Percentiles rank a stretch among this genome's conserved stretches.
These are phyloP conservation scores for Sthenelais limicola DNA, from an alignment of 2,888 invertebrate species.

Conservation along the genomic window DNA sequence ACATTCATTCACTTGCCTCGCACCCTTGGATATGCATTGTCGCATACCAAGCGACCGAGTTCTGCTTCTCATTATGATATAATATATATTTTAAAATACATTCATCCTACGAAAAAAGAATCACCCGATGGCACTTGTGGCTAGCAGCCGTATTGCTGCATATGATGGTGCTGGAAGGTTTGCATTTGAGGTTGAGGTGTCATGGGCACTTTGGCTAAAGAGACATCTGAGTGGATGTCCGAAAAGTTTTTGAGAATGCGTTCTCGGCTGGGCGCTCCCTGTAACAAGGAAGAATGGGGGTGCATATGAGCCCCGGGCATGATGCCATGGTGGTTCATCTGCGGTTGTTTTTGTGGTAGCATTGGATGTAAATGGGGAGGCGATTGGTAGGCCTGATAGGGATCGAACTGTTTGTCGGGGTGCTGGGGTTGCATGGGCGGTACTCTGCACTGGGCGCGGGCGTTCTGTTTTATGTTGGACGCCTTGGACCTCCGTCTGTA, in stretches of 20 bases:
- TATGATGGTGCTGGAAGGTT: slow-evolving; percentile 13
- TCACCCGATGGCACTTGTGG: background rate
- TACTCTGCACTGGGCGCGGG: slow-evolving; percentile 17
- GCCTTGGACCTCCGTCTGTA: slow-evolving; percentile 4
- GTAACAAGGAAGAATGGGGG: slow-evolving; percentile 1
- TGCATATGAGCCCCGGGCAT: slow-evolving; percentile 4
- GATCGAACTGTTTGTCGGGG: slow-evolving; percentile 40
- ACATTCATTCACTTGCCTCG: too few relatives aligned
- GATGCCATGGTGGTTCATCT: slow-evolving; percentile 4
- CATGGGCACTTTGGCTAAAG: slow-evolving; percentile 23
- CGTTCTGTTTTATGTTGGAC: slow-evolving; percentile 32
- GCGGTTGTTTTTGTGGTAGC: slow-evolving; percentile 17
- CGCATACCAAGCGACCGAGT: too few relatives aligned
- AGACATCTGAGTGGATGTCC: slow-evolving; percentile 46
- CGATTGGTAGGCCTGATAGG: slow-evolving; percentile 24
- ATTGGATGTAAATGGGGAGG: slow-evolving; percentile 30
- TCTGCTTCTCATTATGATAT: too few relatives aligned
- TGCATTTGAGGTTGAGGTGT: slow-evolving; percentile 34
- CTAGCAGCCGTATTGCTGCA: slow-evolving; percentile 13
- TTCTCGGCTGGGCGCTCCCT: slow-evolving; percentile 35
- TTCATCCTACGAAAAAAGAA: too few relatives aligned
- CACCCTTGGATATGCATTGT: too few relatives aligned
- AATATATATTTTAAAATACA: too few relatives aligned
- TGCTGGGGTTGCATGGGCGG: slow-evolving; percentile 32
- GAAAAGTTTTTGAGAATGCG: slow-evolving; percentile 47